Percentiles rank a stretch among this genome's conserved stretches.
Evolutionary conservation across 2,797 vertebrate genomes (phyloP).

Genomic region (Hippoglossus hippoglossus): DNA sequence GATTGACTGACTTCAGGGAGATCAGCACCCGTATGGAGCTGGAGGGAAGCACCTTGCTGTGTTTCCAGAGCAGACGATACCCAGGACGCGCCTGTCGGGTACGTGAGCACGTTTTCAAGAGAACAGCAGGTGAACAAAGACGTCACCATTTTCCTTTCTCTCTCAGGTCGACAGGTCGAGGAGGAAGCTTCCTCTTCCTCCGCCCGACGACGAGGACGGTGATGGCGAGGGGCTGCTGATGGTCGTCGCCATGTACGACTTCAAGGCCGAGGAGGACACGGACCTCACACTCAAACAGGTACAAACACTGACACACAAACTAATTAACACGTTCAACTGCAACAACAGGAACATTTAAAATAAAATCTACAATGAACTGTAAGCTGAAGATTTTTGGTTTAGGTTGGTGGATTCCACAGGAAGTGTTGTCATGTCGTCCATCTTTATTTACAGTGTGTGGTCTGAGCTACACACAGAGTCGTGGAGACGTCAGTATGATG

Average conservation of each 20-base stretch:
- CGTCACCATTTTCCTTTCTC: background rate
- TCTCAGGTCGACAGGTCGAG: conserved; percentile 81
- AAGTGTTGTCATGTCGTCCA: too few relatives aligned
- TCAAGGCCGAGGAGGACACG: conserved; percentile 83
- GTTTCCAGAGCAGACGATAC: conserved; percentile 55
- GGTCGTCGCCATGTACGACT: conserved; percentile 90
- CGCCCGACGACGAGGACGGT: conserved; percentile 70
- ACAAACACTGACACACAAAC: background rate
- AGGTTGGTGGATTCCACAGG: too few relatives aligned
- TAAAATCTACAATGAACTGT: too few relatives aligned
- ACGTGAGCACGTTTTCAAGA: background rate
- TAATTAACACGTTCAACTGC: background rate
- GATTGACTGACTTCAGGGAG: conserved; percentile 56
- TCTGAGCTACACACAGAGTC: too few relatives aligned
- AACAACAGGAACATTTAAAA: too few relatives aligned
- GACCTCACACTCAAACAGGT: conserved; percentile 83
- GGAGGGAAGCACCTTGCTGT: conserved; percentile 48
- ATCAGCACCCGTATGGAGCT: conserved; percentile 67
- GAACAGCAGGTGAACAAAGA: background rate
- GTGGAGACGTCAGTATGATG: too few relatives aligned
- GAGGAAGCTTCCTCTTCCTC: conserved; percentile 84
- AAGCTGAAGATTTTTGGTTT: too few relatives aligned
- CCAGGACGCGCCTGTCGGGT: conserved; percentile 58
- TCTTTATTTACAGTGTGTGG: too few relatives aligned
- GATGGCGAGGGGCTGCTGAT: conserved; percentile 39